These are phyloP conservation scores for Mormyrus proboscirostris DNA, from an alignment of 2,797 vertebrate genomes.

Conservation along the genomic window DNA sequence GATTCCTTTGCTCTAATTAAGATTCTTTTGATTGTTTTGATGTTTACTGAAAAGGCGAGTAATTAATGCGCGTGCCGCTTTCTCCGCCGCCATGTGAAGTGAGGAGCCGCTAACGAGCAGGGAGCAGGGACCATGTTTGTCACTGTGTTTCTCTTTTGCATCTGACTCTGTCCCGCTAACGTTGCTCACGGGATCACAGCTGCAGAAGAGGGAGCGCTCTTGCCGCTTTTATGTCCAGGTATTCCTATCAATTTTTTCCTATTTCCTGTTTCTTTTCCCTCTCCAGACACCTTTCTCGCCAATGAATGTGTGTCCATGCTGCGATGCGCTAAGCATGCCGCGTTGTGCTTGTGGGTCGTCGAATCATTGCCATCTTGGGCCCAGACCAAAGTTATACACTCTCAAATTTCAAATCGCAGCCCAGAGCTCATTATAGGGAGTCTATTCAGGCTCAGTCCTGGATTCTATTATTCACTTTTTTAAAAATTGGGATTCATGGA, in stretches of 20 bases:
- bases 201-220: constrained; percentile 98
- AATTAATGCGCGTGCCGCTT: constrained; percentile 29
- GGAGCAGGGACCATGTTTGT: constrained; percentile 4
- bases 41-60: constrained; percentile 26
- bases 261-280: neutral
- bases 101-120: constrained; percentile 14
- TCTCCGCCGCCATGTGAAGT: constrained; percentile 1
- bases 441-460: neutral
- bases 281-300: neutral
- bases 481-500: neutral
- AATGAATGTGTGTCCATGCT: neutral
- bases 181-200: constrained; percentile 73
- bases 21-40: constrained; percentile 17
- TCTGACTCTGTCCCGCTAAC: constrained; percentile 56
- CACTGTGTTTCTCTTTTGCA: constrained; percentile 47
- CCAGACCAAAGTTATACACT: constrained; percentile 14
- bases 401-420: neutral
- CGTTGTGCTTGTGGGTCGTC: neutral
- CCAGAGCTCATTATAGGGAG: neutral
- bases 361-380: constrained; percentile 13
- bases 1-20: constrained; percentile 40
- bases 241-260: constrained; percentile 62
- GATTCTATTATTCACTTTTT: neutral
- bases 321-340: neutral
- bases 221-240: constrained; percentile 99